A percentile compares a stretch with the other conserved stretches of the same genome.
Evolutionary conservation across 2,797 vertebrate genomes (phyloP).

Genomic region (Macropodus opercularis): DNA sequence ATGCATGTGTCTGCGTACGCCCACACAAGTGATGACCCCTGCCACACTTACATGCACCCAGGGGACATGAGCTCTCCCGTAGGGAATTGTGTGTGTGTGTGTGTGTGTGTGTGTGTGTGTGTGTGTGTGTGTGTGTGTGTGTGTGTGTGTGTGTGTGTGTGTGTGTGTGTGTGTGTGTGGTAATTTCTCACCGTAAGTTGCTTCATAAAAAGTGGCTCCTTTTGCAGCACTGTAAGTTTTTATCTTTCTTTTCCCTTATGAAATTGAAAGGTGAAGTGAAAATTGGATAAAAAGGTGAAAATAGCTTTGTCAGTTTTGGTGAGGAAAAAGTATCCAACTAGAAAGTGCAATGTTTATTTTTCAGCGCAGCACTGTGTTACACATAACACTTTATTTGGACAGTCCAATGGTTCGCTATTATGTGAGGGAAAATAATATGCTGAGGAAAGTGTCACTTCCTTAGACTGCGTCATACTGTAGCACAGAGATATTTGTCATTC

Average conservation of each 20-base stretch:
- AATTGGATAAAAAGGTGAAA: slow-evolving; percentile 41
- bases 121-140: slow-evolving; percentile 59
- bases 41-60: slow-evolving; percentile 26
- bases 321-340: slow-evolving; percentile 15
- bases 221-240: not conserved
- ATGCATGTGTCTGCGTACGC: slow-evolving; percentile 41
- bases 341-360: slow-evolving; percentile 9
- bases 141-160: no score
- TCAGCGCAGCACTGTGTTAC: slow-evolving; percentile 9
- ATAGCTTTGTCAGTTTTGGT: slow-evolving; percentile 19
- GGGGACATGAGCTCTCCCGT: slow-evolving; percentile 33
- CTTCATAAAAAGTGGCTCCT: slow-evolving; percentile 23
- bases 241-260: not conserved
- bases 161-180: not conserved
- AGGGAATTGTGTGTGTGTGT: no score
- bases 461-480: not conserved
- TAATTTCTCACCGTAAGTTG: slow-evolving; percentile 4
- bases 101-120: slow-evolving; percentile 61
- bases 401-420: not conserved
- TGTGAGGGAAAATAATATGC: slow-evolving; percentile 15
- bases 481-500: not conserved
- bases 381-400: slow-evolving; percentile 40
- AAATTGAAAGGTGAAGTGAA: slow-evolving; percentile 23
- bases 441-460: slow-evolving; percentile 22
- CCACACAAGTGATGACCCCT: slow-evolving; percentile 60